These are phyloP conservation scores for Cetonia aurata DNA, from an alignment of 2,888 invertebrate species.

Conservation along the genomic window DNA sequence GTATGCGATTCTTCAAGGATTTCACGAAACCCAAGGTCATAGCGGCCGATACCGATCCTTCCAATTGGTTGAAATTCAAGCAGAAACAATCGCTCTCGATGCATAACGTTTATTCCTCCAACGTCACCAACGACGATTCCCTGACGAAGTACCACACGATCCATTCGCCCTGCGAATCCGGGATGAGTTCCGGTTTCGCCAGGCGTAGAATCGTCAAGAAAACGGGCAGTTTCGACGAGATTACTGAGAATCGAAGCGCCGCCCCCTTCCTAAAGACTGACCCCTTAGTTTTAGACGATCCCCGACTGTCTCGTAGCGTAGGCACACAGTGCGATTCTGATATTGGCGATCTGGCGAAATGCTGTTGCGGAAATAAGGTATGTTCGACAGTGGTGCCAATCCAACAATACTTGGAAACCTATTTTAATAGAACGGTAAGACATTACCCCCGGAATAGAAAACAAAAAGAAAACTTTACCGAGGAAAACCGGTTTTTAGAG, in stretches of 20 bases:
- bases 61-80: conserved; percentile 56
- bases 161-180: conserved; percentile 58
- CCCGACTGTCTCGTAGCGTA: conserved; percentile 23
- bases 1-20: conserved; percentile 15
- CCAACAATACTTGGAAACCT: conserved; percentile 64
- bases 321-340: conserved; percentile 26
- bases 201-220: conserved; percentile 40
- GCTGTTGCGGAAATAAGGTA: conserved; percentile 59
- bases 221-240: conserved; percentile 46
- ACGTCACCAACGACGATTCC: conserved; percentile 44
- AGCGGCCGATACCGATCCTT: conserved; percentile 42
- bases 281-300: conserved; percentile 10
- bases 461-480: conserved; percentile 47
- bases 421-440: conserved; percentile 63
- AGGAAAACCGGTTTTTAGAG: too few species aligned
- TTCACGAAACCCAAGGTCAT: conserved; percentile 3
- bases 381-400: conserved; percentile 63
- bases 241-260: conserved; percentile 39
- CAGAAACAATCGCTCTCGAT: conserved; percentile 65
- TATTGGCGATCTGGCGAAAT: conserved; percentile 45
- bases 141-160: conserved; percentile 65
- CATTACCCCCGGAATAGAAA: conserved; percentile 59
- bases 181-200: conserved; percentile 40
- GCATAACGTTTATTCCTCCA: conserved; percentile 59
- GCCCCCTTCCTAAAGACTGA: conserved; percentile 27